Conservation (phyloP, 2,113 vertebrate species). For the Caretta caretta region DNA sequence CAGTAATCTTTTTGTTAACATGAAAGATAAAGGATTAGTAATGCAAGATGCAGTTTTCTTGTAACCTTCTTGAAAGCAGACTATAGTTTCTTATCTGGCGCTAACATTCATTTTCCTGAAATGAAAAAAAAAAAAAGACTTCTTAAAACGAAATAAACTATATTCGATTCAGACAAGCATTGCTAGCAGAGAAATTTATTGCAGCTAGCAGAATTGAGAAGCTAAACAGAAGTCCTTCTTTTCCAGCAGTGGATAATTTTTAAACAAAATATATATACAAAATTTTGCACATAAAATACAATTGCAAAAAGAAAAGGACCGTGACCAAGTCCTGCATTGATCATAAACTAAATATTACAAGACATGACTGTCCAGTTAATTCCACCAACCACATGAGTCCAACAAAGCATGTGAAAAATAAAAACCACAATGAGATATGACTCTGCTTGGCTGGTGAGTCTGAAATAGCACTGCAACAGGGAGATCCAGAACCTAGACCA, state of each 20-base stretch:
- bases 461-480: rapidly evolving
- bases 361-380: background rate
- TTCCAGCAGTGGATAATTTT: slow-evolving; percentile 25
- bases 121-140: slow-evolving; percentile 70
- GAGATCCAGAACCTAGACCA: background rate
- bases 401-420: background rate
- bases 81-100: slow-evolving; percentile 88
- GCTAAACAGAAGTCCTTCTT: slow-evolving; percentile 53
- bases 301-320: background rate
- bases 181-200: slow-evolving; percentile 65
- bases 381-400: background rate
- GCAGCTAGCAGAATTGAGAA: slow-evolving; percentile 66
- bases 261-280: background rate
- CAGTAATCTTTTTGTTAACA: slow-evolving; percentile 90
- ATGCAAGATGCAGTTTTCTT: slow-evolving; percentile 89
- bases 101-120: slow-evolving; percentile 86
- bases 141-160: slow-evolving; percentile 83
- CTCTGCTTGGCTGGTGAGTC: background rate
- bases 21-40: slow-evolving; percentile 89
- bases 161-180: slow-evolving; percentile 78
- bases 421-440: background rate
- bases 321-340: background rate
- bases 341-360: background rate
- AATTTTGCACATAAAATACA: slow-evolving; percentile 53
- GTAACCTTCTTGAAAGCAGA: slow-evolving; percentile 87